Base-by-base conservation (phyloP, 64 coral and sea anemone genomes). In the Pocillopora verrucosa region DNA sequence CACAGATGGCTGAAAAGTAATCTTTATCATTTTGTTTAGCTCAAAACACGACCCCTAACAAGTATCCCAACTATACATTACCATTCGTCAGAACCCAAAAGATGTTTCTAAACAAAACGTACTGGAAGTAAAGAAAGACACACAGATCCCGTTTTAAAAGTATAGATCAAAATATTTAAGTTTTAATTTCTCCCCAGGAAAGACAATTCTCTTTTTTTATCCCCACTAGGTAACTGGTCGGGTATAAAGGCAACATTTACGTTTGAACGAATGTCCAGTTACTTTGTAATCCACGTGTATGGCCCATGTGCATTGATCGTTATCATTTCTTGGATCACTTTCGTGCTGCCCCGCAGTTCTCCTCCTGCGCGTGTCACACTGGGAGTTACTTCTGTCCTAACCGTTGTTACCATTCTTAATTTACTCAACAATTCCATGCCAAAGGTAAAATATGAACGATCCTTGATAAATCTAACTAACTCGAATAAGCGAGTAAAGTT, bases 351-450 rank as follows among this genome's bases (percentile, higher is more conserved):
- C 15, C 82, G 89, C 1, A 91, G 93, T 73, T 94, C 94, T 38
- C 89, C 96, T 58, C 96, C 96, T 14, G 96, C 96, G 36, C 93
- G 96, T 74, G 78, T 98, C 56, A 95, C 96, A 65, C 73, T 98
- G 58, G 96, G 96, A 65, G 94, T 98, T 57, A 98, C 96, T 30
- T 90, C 93, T 64, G 93, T 98, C 60, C 75, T 98, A 11, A 98
- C 96, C 37, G 94, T 95, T 24, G 96, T 98, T 74, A 98, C 96
- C 58, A 89, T 98, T 67, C 65, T 98, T 9, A 98, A 98, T 75
- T 91, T 98, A 93, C 79, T 95, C 2, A 98, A 98, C 86, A 98
- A 98, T 26, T 91, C 90, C 12, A 98, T 98, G 96, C 96, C 96
- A 35, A 98, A 98, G 93, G 96, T 95, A 91, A 88, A 76, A 35